Conservation (phyloP, 2,888 invertebrate genomes). For the Rhodophaea formosa region DNA sequence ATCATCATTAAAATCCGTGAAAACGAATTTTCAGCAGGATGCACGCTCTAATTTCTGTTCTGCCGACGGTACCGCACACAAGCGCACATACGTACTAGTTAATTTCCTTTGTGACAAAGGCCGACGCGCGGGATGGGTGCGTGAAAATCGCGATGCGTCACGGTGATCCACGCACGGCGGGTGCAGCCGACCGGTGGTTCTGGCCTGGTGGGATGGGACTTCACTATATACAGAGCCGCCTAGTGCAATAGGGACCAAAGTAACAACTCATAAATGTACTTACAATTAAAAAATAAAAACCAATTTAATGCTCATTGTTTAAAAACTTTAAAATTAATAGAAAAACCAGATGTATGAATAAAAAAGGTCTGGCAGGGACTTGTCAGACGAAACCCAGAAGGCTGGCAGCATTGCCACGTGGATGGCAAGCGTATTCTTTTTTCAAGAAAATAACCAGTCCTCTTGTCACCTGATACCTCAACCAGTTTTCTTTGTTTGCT, state of each 20-base stretch:
- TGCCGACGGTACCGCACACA: slow-evolving; percentile 56
- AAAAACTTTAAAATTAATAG: too few relatives aligned
- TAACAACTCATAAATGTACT: background rate
- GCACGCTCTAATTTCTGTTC: slow-evolving; percentile 14
- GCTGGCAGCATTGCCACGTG: too few relatives aligned
- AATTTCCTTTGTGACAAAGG: slow-evolving; percentile 81
- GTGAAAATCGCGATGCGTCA: slow-evolving; percentile 80
- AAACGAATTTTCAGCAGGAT: background rate
- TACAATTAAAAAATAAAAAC: too few relatives aligned
- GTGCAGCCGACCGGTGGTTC: slow-evolving; percentile 31
- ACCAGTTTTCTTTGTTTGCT: too few relatives aligned
- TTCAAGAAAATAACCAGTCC: too few relatives aligned
- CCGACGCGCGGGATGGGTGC: slow-evolving; percentile 76
- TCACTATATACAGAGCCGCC: slow-evolving; percentile 7
- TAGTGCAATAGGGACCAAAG: background rate
- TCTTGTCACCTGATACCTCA: too few relatives aligned
- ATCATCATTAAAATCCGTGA: background rate
- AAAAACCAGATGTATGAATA: too few relatives aligned
- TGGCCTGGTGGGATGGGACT: slow-evolving; percentile 24
- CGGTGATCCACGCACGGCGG: slow-evolving; percentile 67
- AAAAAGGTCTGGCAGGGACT: too few relatives aligned
- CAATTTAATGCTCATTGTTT: too few relatives aligned
- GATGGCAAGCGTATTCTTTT: too few relatives aligned
- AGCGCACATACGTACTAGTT: slow-evolving; percentile 61
- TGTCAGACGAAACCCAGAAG: too few relatives aligned